phyloP scores from a whole-genome alignment of 2,797 vertebrate genomes.

The Ptychobarbus kaznakovi region DNA sequence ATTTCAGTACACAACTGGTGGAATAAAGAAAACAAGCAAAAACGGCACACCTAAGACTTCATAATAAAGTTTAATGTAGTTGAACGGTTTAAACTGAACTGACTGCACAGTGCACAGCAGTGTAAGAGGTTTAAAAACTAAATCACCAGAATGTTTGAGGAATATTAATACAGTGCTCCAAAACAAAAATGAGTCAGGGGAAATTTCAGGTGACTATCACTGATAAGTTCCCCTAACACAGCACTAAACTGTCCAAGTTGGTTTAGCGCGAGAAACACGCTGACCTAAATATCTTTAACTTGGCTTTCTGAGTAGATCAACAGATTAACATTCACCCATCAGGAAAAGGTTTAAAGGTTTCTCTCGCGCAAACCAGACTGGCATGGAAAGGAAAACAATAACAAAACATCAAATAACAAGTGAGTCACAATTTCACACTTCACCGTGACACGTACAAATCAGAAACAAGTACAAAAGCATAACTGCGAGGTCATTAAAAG shows the following conservation, averaged over 20 bases:
- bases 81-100: background rate
- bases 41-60: too few species aligned
- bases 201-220: constrained; percentile 12
- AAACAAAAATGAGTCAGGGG: background rate
- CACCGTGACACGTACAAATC: background rate
- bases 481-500: background rate
- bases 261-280: background rate
- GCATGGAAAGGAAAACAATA: background rate
- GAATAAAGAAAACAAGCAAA: background rate
- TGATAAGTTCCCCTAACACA: background rate
- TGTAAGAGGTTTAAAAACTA: background rate
- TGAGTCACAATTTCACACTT: background rate
- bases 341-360: constrained; percentile 31
- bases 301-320: constrained; percentile 28
- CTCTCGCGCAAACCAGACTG: background rate
- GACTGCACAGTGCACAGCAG: accelerated
- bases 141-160: background rate
- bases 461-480: background rate
- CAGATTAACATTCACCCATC: constrained; percentile 42
- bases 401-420: background rate
- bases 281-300: constrained; percentile 45
- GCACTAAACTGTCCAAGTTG: constrained; percentile 4
- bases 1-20: background rate
- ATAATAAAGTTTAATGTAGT: background rate
- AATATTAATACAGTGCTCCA: background rate